phyloP scores from a whole-genome alignment of 2,888 invertebrate genomes.

The Julus scandinavius region DNA sequence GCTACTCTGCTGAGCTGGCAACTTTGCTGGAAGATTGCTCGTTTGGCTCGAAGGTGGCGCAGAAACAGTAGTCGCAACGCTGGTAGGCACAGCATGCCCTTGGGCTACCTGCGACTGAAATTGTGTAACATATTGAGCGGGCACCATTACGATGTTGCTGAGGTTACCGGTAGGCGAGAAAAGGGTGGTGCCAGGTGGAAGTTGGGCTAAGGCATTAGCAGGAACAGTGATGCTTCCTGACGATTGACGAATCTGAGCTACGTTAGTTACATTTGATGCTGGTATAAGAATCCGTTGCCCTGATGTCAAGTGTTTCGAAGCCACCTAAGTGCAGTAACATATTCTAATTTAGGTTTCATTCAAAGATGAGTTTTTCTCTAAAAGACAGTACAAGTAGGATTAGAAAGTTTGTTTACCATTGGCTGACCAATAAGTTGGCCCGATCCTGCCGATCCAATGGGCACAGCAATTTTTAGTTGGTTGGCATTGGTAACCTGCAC shows the following conservation, averaged over 20 bases:
- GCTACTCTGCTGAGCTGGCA: constrained; percentile 14
- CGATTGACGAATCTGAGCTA: constrained; percentile 63
- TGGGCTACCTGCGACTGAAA: constrained; percentile 58
- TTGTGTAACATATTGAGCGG: constrained; percentile 71
- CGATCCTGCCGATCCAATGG: constrained; percentile 59
- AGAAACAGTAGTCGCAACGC: constrained; percentile 22
- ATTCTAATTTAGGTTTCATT: background rate
- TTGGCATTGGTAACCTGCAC: constrained; percentile 45
- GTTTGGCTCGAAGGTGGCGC: background rate
- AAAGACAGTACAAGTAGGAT: background rate
- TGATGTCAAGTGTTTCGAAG: constrained; percentile 57
- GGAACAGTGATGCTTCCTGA: constrained; percentile 64
- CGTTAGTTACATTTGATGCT: constrained; percentile 59
- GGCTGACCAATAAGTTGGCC: constrained; percentile 46
- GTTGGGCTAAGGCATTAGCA: constrained; percentile 62
- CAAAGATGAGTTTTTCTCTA: background rate
- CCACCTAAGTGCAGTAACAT: constrained; percentile 58
- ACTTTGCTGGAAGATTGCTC: constrained; percentile 4
- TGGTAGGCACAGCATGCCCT: constrained; percentile 39
- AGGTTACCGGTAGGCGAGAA: constrained; percentile 67
- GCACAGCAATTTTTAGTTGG: constrained; percentile 63
- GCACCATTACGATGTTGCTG: constrained; percentile 71
- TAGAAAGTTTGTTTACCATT: constrained; percentile 41
- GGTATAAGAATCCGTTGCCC: constrained; percentile 59
- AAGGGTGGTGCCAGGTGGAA: constrained; percentile 64